Conservation (phyloP, 2,113 vertebrate species). For the Oenanthe melanoleuca region DNA sequence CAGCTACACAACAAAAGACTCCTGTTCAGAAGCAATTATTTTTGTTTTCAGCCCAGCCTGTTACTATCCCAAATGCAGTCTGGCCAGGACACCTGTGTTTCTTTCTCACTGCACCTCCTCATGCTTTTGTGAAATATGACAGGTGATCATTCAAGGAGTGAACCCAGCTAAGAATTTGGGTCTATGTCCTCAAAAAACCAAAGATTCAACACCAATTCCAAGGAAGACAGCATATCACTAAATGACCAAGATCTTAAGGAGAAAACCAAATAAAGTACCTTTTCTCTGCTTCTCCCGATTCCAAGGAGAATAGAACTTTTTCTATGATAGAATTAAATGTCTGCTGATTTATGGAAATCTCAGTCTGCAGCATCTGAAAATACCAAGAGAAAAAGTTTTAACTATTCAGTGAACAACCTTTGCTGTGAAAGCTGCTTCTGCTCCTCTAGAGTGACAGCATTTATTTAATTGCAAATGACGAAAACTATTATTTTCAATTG, state of each 20-base stretch:
- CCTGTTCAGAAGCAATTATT: not conserved
- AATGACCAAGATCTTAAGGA: not conserved
- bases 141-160: not conserved
- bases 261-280: conserved; percentile 75
- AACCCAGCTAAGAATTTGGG: not conserved
- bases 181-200: not conserved
- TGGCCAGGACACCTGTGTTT: not conserved
- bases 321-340: conserved; percentile 83
- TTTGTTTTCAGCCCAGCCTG: not conserved
- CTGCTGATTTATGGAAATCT: conserved; percentile 85
- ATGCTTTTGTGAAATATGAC: not conserved
- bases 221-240: not conserved
- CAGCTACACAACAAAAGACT: not conserved
- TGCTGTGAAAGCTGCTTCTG: not conserved
- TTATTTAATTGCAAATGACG: not conserved
- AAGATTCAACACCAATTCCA: not conserved
- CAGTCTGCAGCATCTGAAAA: conserved; percentile 86
- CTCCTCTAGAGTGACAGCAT: not conserved
- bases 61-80: not conserved
- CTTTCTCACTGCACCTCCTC: not conserved
- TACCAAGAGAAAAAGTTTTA: not conserved
- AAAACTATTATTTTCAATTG: not conserved
- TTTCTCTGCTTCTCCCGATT: conserved; percentile 81
- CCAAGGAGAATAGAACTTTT: conserved; percentile 83
- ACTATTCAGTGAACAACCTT: not conserved